phyloP scores from a whole-genome alignment of 2,797 vertebrate genomes.

The Acrossocheilus wenchowensis region DNA sequence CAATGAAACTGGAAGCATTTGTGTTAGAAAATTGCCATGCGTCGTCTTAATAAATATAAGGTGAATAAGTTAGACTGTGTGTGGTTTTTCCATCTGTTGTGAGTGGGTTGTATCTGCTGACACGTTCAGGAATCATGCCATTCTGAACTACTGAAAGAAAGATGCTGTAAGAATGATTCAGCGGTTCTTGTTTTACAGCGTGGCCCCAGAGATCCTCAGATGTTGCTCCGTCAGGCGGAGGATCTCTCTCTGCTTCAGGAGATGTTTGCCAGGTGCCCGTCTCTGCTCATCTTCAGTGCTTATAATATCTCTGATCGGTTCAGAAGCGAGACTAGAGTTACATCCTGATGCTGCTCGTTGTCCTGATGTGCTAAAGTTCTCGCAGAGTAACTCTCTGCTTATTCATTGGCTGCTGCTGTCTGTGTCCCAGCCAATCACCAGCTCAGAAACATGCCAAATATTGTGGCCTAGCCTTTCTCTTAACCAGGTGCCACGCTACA shows the following conservation, averaged over 20 bases:
- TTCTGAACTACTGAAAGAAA: no score
- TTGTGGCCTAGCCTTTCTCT: no score
- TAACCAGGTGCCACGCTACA: no score
- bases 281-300: not conserved
- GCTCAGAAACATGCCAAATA: conserved; percentile 73
- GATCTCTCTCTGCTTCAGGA: not conserved
- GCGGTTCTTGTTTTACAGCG: no score
- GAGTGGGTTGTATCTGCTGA: no score
- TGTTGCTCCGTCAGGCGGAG: not conserved
- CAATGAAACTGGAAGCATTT: no score
- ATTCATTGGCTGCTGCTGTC: conserved; percentile 81
- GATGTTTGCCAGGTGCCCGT: not conserved
- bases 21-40: no score
- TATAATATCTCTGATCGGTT: not conserved
- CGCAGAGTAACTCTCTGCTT: conserved; percentile 79
- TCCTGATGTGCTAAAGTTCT: conserved; percentile 81
- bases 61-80: no score
- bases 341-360: conserved; percentile 58
- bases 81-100: no score
- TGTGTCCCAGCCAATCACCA: conserved; percentile 78
- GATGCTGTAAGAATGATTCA: no score
- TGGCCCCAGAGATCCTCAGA: not conserved
- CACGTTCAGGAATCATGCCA: no score
- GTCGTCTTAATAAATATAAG: no score
- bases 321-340: conserved; percentile 31